Conservation (phyloP, 2,113 vertebrate species). For the Phaetusa simplex region DNA sequence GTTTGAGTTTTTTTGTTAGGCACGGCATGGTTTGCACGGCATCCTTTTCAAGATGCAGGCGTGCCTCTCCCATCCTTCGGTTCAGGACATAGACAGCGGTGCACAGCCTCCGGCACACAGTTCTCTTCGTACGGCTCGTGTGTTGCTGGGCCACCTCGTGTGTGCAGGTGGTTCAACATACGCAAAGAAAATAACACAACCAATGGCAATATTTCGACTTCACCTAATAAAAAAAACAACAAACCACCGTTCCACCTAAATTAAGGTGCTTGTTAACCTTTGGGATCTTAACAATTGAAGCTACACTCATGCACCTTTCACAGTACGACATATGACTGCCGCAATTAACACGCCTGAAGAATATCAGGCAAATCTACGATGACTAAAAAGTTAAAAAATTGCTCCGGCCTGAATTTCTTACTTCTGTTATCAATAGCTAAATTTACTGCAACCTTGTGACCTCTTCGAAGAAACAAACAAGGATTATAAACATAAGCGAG, state of each 20-base stretch:
- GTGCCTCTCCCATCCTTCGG: neutral
- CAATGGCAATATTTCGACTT: neutral
- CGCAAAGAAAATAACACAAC: neutral
- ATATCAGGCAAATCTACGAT: neutral
- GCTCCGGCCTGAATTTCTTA: neutral
- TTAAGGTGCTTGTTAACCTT: constrained; percentile 9
- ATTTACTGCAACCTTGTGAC: neutral
- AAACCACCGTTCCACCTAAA: neutral
- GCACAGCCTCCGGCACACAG: neutral
- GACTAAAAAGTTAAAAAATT: neutral
- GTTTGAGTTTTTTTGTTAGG: neutral
- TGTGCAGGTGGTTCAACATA: neutral
- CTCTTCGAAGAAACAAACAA: neutral
- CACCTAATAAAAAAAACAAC: constrained; percentile 42
- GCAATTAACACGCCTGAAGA: neutral
- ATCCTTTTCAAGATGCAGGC: neutral
- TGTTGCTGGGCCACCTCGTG: neutral
- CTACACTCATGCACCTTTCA: neutral
- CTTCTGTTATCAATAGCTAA: neutral
- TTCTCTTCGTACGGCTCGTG: accelerated
- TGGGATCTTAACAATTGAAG: constrained; percentile 7
- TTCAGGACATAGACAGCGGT: neutral
- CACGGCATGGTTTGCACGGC: neutral
- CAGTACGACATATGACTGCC: neutral
- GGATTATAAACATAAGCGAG: constrained; percentile 2